These are phyloP conservation scores for Caretta caretta DNA, from an alignment of 2,113 vertebrate species.

Conservation along the genomic window DNA sequence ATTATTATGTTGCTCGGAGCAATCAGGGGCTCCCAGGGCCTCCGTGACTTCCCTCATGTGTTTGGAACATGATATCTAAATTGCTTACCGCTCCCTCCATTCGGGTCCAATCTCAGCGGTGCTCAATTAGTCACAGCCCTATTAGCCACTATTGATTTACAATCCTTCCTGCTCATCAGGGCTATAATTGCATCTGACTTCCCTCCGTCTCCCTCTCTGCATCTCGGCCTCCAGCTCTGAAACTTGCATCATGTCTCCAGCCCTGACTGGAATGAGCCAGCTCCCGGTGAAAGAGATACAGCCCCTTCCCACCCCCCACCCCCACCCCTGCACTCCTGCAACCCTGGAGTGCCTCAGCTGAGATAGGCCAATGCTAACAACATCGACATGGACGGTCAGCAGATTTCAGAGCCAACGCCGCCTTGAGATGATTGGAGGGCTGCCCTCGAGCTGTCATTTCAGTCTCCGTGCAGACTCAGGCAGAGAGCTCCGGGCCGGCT, in stretches of 20 bases:
- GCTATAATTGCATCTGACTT: not conserved
- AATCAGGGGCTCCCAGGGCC: not conserved
- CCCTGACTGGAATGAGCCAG: not conserved
- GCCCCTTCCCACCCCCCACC: too few relatives aligned
- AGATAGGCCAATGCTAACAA: not conserved
- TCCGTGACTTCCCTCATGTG: not conserved
- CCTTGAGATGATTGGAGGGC: not conserved
- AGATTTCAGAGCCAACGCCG: not conserved
- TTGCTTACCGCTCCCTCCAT: not conserved
- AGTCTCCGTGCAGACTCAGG: not conserved
- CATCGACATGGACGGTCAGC: not conserved
- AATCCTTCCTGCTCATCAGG: not conserved
- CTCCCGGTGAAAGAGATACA: not conserved
- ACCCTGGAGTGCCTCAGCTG: not conserved
- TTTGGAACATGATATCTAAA: not conserved
- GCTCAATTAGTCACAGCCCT: not conserved
- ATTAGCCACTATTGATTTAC: not conserved
- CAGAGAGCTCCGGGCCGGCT: not conserved
- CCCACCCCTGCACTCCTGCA: not conserved
- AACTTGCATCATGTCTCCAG: not conserved
- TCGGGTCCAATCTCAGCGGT: not conserved
- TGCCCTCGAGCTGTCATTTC: not conserved
- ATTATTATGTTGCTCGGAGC: not conserved
- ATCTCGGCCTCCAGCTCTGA: not conserved
- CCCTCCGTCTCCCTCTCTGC: not conserved